Base-by-base conservation (phyloP, 2,113 vertebrate genomes). In the Thymallus thymallus region DNA sequence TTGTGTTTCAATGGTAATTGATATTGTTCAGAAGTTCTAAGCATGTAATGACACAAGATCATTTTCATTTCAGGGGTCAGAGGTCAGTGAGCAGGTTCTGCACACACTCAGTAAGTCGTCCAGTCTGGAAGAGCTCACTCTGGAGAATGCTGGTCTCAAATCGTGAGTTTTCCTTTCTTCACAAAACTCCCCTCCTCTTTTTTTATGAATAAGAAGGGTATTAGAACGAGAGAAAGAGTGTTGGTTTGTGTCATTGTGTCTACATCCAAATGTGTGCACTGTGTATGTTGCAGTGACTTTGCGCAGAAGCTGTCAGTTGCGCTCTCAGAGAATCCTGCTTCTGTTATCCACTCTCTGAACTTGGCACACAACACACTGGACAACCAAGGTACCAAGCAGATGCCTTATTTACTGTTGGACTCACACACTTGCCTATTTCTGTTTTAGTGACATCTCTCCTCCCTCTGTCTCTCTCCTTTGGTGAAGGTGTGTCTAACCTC, bases 291-390 rank as follows among this genome's bases (percentile, higher is more conserved):
- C 85, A 96, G 95, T 85, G 95, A 96, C 86, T 97, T 97, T 79
- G 95, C 95, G 71, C 94, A 95, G 88, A 96, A 96, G 90, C 92
- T 97, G 91, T 92, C 95, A 26, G 88, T 92, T 13, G 95, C 95
- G 18, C 92, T 97, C 46, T 92, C 93, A 18, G 95, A 97, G 88
- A 97, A 97, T 78, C 93, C 94, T n/a, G 91, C 91, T 63, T 94
- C 95, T 22, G 94, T 93, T 78, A 94, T 97, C 78, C 95, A 95
- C 78, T 93, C 94, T 3, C 92, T 97, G 85, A 96, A 94, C 89
- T 84, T 97, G 85, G 94, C 96, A 29, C 93, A 95, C 91, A 97
- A 97, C 90, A 94, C 95, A 3, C 91, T 97, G 86, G 96, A 97
- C 84, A 96, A 96, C 91, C 95, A 96, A 92, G 95, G 95, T 97